These are phyloP conservation scores for Bubo bubo DNA, from an alignment of 2,113 vertebrate genomes.

Conservation along the genomic window DNA sequence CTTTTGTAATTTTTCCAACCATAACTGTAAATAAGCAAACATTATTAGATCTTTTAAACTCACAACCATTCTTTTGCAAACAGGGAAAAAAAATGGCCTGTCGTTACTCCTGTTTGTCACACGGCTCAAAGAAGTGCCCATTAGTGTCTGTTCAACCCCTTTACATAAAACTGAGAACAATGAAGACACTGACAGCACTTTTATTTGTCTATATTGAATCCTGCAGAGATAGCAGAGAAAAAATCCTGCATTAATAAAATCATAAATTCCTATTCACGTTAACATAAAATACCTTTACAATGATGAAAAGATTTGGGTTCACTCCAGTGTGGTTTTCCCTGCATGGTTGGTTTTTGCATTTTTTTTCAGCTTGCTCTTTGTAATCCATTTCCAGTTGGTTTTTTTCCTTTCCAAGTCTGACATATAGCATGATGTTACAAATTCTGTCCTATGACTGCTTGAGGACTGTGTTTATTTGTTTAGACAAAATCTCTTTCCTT, in stretches of 20 bases:
- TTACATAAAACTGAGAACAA: not conserved
- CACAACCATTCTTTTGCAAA: not conserved
- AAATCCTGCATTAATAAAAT: not conserved
- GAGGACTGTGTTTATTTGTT: constrained; percentile 18
- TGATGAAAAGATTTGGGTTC: not conserved
- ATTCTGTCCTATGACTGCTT: not conserved
- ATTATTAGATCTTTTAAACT: not conserved
- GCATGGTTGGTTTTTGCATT: not conserved
- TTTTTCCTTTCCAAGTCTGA: not conserved
- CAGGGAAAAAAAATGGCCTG: not conserved
- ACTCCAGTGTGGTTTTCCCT: constrained; percentile 23
- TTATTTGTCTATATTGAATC: not conserved
- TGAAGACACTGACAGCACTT: not conserved
- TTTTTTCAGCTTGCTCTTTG: constrained; percentile 14
- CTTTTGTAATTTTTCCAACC: not conserved
- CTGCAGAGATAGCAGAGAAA: not conserved
- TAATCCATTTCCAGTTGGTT: not conserved
- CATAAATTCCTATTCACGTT: not conserved
- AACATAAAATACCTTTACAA: not conserved
- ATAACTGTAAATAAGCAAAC: not conserved
- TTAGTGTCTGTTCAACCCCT: not conserved
- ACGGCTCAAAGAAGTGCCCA: not conserved
- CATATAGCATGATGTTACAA: not conserved
- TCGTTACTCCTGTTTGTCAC: not conserved
- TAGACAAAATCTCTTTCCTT: constrained; percentile 12